Percentiles rank a stretch among this genome's conserved stretches.
These are phyloP conservation scores for Scrobipalpa atriplicella DNA, from an alignment of 2,888 invertebrate species.

Conservation along the genomic window DNA sequence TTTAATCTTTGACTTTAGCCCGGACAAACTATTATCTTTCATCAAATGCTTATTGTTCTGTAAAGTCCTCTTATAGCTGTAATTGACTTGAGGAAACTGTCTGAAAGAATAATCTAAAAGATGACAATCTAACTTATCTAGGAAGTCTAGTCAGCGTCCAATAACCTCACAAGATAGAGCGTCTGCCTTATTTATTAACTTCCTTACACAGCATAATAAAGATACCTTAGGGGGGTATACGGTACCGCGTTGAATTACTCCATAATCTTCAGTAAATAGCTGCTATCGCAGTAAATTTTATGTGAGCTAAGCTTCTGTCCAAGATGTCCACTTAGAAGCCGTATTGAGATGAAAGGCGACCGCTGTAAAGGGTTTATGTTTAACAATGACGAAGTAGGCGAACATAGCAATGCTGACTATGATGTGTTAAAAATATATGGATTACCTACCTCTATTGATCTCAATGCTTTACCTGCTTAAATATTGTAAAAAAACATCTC, in stretches of 20 bases:
- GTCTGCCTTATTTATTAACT: background rate
- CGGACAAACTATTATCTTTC: no score
- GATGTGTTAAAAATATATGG: no score
- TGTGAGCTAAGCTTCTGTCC: slow-evolving; percentile 17
- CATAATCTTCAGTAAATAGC: slow-evolving; percentile 8
- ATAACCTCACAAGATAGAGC: background rate
- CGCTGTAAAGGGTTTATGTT: background rate
- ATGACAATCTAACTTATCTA: background rate
- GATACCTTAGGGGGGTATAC: background rate
- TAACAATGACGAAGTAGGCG: no score
- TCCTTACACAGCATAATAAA: slow-evolving; percentile 9
- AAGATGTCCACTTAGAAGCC: slow-evolving; percentile 3
- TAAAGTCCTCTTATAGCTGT: no score
- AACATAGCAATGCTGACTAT: no score
- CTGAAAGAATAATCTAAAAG: background rate
- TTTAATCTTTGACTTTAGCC: no score
- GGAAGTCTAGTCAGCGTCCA: background rate
- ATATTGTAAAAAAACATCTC: no score
- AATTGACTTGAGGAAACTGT: no score
- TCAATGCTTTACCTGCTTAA: no score
- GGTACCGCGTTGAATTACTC: background rate
- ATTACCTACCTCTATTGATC: no score
- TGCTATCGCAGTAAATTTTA: slow-evolving; percentile 3
- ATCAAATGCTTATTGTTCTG: no score
- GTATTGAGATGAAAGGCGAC: background rate